Evolutionary conservation across 2,797 vertebrate species (phyloP).

Genomic region (Tenualosa ilisha): DNA sequence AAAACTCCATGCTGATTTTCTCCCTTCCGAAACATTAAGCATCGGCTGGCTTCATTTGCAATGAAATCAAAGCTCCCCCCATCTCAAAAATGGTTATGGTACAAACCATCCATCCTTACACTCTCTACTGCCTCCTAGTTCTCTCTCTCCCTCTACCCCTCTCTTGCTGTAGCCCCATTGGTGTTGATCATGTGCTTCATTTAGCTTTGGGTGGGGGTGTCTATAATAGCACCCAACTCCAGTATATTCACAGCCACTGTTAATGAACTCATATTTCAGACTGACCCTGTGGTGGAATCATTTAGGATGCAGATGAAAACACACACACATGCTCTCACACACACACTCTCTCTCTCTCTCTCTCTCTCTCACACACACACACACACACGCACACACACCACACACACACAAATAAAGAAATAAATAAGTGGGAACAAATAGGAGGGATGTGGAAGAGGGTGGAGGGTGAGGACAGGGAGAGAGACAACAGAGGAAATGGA

Average conservation of each 20-base stretch:
- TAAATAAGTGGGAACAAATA: neutral
- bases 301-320: conserved; percentile 33
- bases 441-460: neutral
- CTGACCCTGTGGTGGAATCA: conserved; percentile 46
- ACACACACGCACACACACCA: neutral
- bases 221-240: neutral
- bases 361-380: neutral
- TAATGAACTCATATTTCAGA: conserved; percentile 51
- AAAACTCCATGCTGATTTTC: neutral
- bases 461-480: neutral
- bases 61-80: neutral
- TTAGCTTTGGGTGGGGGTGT: conserved; percentile 20
- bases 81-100: neutral
- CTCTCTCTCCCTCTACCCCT: neutral
- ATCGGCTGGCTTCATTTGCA: neutral
- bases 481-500: neutral
- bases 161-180: neutral
- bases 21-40: neutral
- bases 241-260: conserved; percentile 40
- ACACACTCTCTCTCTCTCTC: neutral
- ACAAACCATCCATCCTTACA: neutral
- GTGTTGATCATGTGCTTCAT: conserved; percentile 48
- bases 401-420: neutral
- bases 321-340: neutral
- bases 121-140: neutral